These are phyloP conservation scores for Euphydryas editha DNA, from an alignment of 2,888 invertebrate genomes.

Conservation along the genomic window DNA sequence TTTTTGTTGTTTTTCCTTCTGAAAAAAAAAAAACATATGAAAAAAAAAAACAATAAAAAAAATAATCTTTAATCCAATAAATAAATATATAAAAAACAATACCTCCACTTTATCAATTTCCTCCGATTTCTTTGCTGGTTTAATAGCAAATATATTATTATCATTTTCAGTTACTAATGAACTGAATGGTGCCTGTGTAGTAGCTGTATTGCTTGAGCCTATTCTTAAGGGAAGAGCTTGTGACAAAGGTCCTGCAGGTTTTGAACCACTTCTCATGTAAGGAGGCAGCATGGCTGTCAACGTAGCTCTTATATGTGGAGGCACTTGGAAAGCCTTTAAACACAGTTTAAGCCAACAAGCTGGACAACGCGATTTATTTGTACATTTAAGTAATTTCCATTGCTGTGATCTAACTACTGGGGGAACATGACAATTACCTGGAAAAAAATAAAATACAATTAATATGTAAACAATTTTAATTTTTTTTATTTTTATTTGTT, in stretches of 20 bases:
- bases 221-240: conserved; percentile 67
- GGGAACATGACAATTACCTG: conserved; percentile 88
- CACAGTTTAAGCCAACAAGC: conserved; percentile 95
- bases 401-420: conserved; percentile 88
- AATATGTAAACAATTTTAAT: not conserved
- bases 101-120: conserved; percentile 71
- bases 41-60: conserved; percentile 13
- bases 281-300: conserved; percentile 88
- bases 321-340: conserved; percentile 90
- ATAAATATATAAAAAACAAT: conserved; percentile 23
- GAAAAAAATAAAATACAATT: conserved; percentile 38
- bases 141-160: conserved; percentile 67
- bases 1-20: conserved; percentile 58
- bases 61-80: not conserved
- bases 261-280: conserved; percentile 80
- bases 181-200: conserved; percentile 60
- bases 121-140: conserved; percentile 64
- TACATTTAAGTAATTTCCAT: conserved; percentile 87
- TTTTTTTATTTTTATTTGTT: not conserved
- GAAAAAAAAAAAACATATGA: conserved; percentile 53
- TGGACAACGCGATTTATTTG: conserved; percentile 90
- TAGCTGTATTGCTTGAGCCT: conserved; percentile 52
- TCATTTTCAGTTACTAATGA: conserved; percentile 63
- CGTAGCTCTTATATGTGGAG: conserved; percentile 86
- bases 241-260: conserved; percentile 55